These are phyloP conservation scores for Hirtodrosophila confusa DNA, from an alignment of 2,888 invertebrate species.

Conservation along the genomic window DNA sequence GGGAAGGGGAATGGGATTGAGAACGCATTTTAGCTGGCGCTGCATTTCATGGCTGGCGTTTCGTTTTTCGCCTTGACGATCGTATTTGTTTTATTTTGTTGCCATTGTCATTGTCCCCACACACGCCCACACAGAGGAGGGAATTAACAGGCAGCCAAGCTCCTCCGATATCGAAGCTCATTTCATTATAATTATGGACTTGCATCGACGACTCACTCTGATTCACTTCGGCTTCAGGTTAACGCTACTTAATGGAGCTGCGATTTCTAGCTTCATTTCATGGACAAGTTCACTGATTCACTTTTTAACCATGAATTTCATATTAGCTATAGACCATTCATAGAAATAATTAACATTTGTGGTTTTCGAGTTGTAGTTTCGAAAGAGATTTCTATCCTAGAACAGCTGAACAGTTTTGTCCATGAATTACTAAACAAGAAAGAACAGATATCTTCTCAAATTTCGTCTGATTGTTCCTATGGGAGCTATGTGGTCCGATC, in stretches of 20 bases:
- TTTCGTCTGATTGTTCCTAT: no score
- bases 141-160: conserved; percentile 21
- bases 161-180: conserved; percentile 38
- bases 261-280: no score
- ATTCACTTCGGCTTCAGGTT: conserved; percentile 27
- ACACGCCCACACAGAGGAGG: conserved; percentile 36
- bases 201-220: conserved; percentile 37
- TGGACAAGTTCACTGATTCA: no score
- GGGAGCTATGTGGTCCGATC: no score
- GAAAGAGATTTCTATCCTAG: no score
- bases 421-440: no score
- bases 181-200: conserved; percentile 43
- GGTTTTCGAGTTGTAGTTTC: no score
- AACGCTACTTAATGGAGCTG: background rate
- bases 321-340: no score
- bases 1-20: conserved; percentile 14
- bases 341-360: no score
- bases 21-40: conserved; percentile 43
- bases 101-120: conserved; percentile 38
- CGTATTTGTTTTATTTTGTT: conserved; percentile 18
- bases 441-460: no score
- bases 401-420: no score
- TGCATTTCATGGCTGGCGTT: conserved; percentile 49
- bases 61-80: conserved; percentile 47
- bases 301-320: no score